A percentile compares a stretch with the other conserved stretches of the same genome.
These are phyloP conservation scores for Epinephelus lanceolatus DNA, from an alignment of 2,113 vertebrate genomes.

Conservation along the genomic window DNA sequence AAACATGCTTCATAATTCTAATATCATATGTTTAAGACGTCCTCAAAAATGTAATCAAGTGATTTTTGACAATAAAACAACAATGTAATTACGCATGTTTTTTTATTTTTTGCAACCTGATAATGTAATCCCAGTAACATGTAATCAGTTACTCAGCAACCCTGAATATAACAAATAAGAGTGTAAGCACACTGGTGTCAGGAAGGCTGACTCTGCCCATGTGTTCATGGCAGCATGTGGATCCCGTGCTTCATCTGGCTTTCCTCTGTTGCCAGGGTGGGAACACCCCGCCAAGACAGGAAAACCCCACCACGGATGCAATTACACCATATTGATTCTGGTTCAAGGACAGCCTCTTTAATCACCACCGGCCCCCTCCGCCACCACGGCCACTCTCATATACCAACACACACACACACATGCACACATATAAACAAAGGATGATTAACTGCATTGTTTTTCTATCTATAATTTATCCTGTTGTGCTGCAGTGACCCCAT, in stretches of 20 bases:
- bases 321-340: conserved; percentile 63
- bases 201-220: background rate
- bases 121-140: no score
- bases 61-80: no score
- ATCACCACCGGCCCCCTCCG: conserved; percentile 31
- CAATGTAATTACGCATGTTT: no score
- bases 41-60: no score
- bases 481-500: conserved; percentile 46
- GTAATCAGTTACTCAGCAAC: no score
- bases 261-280: conserved; percentile 30
- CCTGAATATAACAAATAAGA: background rate
- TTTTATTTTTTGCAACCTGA: no score
- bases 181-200: background rate
- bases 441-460: conserved; percentile 47
- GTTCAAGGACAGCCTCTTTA: conserved; percentile 57
- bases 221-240: conserved; percentile 15
- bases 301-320: conserved; percentile 47
- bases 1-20: no score
- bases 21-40: no score
- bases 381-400: background rate
- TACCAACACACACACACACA: conserved; percentile 28
- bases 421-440: conserved; percentile 43
- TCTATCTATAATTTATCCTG: conserved; percentile 47
- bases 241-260: conserved; percentile 28
- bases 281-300: conserved; percentile 41